These are phyloP conservation scores for Acropternis orthonyx DNA, from an alignment of 2,797 vertebrate species.

Conservation along the genomic window DNA sequence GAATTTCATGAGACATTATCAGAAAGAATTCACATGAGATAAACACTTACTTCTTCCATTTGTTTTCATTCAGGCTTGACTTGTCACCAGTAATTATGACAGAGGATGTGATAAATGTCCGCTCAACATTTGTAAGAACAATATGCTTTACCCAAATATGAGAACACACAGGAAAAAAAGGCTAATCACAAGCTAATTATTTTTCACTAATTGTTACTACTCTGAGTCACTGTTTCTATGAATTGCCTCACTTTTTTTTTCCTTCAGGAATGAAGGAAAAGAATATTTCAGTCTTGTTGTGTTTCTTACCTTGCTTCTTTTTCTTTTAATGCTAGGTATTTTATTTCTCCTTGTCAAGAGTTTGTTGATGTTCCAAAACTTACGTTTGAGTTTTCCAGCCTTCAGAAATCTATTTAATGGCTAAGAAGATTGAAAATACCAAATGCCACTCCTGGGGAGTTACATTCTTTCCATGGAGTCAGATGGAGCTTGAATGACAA, in stretches of 20 bases:
- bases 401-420: neutral
- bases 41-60: constrained; percentile 64
- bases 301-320: neutral
- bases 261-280: constrained; percentile 1
- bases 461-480: neutral
- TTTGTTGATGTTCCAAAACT: neutral
- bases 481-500: neutral
- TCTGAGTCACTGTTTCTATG: constrained; percentile 58
- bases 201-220: constrained; percentile 59
- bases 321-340: neutral
- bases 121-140: constrained; percentile 61
- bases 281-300: neutral
- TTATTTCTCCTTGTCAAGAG: neutral
- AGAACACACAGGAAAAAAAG: constrained; percentile 62
- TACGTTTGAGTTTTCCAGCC: neutral
- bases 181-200: constrained; percentile 53
- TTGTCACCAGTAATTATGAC: constrained; percentile 61
- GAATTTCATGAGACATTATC: constrained; percentile 54
- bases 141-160: constrained; percentile 60
- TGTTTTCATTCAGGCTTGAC: constrained; percentile 61
- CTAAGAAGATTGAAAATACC: neutral
- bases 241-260: neutral
- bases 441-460: neutral
- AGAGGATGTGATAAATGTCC: constrained; percentile 71
- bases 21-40: constrained; percentile 53